phyloP scores from a whole-genome alignment of 2,113 vertebrate genomes.

The Sylvilagus bachmani region DNA sequence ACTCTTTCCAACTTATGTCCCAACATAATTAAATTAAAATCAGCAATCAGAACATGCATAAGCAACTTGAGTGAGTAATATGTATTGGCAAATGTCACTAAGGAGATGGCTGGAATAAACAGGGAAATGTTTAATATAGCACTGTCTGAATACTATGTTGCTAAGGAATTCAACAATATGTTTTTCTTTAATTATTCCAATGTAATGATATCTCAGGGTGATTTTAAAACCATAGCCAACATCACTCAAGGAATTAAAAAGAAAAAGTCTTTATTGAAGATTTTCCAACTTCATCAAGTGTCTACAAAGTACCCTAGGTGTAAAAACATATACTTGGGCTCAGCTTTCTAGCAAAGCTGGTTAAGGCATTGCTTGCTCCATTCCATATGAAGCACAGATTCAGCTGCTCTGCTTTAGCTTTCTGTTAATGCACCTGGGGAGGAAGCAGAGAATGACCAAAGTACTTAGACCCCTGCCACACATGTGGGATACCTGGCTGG shows the following conservation, averaged over 20 bases:
- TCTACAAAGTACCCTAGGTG: background rate
- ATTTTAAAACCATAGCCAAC: background rate
- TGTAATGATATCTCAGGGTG: background rate
- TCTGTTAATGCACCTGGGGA: too few relatives aligned
- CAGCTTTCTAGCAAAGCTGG: too few relatives aligned
- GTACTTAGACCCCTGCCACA: too few relatives aligned
- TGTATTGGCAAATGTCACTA: constrained; percentile 67
- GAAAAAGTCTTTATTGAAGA: background rate
- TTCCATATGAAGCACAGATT: too few relatives aligned
- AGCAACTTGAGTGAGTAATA: background rate
- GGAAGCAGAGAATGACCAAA: too few relatives aligned
- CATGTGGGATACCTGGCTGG: too few relatives aligned
- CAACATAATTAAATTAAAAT: constrained; percentile 13
- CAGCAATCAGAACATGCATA: constrained; percentile 37
- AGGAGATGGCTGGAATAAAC: constrained; percentile 66
- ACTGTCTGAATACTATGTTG: constrained; percentile 50
- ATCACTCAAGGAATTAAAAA: background rate
- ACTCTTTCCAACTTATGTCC: background rate
- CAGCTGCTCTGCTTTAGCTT: too few relatives aligned
- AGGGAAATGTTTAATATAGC: constrained; percentile 36
- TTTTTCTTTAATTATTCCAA: constrained; percentile 52
- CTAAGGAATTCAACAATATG: constrained; percentile 53
- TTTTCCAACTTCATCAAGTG: background rate
- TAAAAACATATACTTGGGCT: background rate
- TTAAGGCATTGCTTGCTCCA: too few relatives aligned